Conservation (phyloP, 2,888 invertebrate species). For the Ormyrus thymus region DNA sequence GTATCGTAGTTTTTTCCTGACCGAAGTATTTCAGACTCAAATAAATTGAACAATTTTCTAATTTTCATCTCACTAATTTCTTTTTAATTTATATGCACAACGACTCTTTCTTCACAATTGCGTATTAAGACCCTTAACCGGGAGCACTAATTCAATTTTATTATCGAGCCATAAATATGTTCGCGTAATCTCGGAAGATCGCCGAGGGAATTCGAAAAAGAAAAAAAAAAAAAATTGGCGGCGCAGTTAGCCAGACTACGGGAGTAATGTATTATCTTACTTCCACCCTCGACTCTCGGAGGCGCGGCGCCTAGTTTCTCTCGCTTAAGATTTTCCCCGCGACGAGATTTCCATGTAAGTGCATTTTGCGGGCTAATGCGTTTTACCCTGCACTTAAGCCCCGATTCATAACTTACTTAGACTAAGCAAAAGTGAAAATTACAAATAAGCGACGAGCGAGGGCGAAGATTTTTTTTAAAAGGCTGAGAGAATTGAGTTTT, state of each 20-base stretch:
- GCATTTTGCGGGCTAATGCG: constrained; percentile 37
- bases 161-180: not conserved
- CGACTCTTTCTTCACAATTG: too few relatives aligned
- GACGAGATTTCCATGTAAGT: constrained; percentile 35
- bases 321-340: constrained; percentile 20
- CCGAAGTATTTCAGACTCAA: too few relatives aligned
- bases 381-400: constrained; percentile 29
- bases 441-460: not conserved
- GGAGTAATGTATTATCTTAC: constrained; percentile 37
- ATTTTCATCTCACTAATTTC: too few relatives aligned
- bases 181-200: not conserved
- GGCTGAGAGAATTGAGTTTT: not conserved
- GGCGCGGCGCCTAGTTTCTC: not conserved
- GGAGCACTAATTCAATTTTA: too few relatives aligned
- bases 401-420: constrained; percentile 1
- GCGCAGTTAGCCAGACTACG: not conserved
- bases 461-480: not conserved
- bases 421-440: not conserved
- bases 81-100: too few relatives aligned
- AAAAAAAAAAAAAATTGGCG: not conserved
- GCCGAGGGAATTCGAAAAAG: not conserved
- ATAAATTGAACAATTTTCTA: too few relatives aligned
- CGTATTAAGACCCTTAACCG: too few relatives aligned
- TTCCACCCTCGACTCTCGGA: not conserved
- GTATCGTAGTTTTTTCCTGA: too few relatives aligned